A percentile compares a stretch with the other conserved stretches of the same genome.
phyloP scores from a whole-genome alignment of 2,797 vertebrate genomes.

The Pangasius larnaudii region DNA sequence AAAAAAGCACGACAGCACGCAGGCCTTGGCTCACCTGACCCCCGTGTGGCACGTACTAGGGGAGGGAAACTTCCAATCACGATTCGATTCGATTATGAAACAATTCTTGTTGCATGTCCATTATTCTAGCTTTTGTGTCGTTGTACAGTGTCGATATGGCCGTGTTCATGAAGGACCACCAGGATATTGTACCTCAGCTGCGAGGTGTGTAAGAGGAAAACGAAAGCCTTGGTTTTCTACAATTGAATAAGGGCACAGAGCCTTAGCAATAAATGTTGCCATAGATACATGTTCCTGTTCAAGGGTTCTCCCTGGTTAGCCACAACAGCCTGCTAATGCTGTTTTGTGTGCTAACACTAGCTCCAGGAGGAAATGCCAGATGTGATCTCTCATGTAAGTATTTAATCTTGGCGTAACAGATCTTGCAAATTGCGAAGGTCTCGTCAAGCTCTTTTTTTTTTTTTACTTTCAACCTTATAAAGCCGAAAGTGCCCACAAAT shows the following conservation, averaged over 20 bases:
- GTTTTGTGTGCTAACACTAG: too few species aligned
- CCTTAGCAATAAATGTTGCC: not conserved
- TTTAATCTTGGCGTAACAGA: not conserved
- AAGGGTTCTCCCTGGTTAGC: not conserved
- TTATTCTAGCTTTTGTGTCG: not conserved
- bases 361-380: not conserved
- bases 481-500: not conserved
- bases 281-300: not conserved
- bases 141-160: not conserved
- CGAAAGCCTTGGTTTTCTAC: not conserved
- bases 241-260: not conserved
- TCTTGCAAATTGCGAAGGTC: not conserved
- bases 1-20: not conserved
- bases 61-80: not conserved
- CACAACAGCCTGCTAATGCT: not conserved
- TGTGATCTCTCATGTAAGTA: not conserved
- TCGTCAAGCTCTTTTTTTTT: not conserved
- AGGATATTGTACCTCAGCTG: not conserved
- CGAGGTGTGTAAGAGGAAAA: not conserved
- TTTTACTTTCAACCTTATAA: not conserved
- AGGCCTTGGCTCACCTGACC: slow-evolving; percentile 13
- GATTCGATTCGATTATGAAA: not conserved
- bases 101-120: not conserved
- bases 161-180: not conserved
- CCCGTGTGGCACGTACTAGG: not conserved